A percentile compares a stretch with the other conserved stretches of the same genome.
Evolutionary conservation across 2,797 vertebrate species (phyloP).

Genomic region (Pteropus rufus): DNA sequence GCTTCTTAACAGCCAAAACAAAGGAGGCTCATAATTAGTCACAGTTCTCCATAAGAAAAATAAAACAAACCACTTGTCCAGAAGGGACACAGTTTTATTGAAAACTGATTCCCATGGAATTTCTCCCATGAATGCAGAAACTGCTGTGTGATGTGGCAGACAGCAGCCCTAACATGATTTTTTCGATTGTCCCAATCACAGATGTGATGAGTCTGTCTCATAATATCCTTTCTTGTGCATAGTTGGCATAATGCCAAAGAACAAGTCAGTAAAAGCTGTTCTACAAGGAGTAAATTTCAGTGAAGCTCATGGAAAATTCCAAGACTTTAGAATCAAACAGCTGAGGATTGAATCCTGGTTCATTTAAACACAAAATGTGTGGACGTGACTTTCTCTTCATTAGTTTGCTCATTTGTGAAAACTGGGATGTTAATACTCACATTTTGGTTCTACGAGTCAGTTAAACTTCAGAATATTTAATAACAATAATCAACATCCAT

Average conservation of each 20-base stretch:
- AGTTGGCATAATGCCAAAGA: not conserved
- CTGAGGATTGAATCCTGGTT: not conserved
- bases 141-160: not conserved
- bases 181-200: not conserved
- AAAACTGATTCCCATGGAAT: constrained; percentile 49
- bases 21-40: not conserved
- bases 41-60: constrained; percentile 41
- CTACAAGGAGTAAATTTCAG: not conserved
- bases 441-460: not conserved
- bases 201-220: not conserved
- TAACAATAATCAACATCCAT: not conserved
- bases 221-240: not conserved
- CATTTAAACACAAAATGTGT: not conserved
- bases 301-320: not conserved
- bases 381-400: not conserved
- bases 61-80: constrained; percentile 32
- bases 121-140: not conserved
- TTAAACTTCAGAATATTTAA: not conserved
- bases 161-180: not conserved
- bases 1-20: constrained; percentile 38
- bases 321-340: not conserved
- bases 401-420: not conserved
- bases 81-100: not conserved
- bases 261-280: not conserved
- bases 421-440: too few species aligned